These are phyloP conservation scores for Pyrrhia umbra DNA, from an alignment of 2,888 invertebrate species.

Conservation along the genomic window DNA sequence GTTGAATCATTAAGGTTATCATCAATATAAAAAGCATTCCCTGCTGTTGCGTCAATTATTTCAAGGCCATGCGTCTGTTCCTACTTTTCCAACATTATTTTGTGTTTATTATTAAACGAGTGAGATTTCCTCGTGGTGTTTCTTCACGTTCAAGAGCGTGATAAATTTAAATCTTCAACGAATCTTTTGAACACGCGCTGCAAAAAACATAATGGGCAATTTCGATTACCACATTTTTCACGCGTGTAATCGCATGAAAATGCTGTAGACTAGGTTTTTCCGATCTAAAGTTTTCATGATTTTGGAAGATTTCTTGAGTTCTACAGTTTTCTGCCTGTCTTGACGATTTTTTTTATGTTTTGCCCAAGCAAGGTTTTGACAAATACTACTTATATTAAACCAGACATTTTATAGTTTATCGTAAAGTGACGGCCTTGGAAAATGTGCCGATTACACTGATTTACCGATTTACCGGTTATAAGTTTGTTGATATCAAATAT, in stretches of 20 bases:
- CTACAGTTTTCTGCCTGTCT: background rate
- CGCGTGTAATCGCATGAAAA: background rate
- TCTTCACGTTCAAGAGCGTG: constrained; percentile 23
- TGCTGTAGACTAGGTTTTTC: background rate
- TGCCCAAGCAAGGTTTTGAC: constrained; percentile 1
- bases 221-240: background rate
- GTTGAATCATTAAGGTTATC: constrained; percentile 27
- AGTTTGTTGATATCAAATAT: constrained; percentile 26
- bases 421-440: constrained; percentile 26
- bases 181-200: background rate
- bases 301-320: background rate
- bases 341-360: background rate
- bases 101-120: constrained; percentile 26
- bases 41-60: constrained; percentile 12
- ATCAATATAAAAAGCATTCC: constrained; percentile 1
- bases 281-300: too few relatives aligned
- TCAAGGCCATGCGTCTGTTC: constrained; percentile 7
- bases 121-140: constrained; percentile 29
- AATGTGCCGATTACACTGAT: constrained; percentile 2
- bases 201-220: background rate
- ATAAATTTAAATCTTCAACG: background rate
- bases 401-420: constrained; percentile 29
- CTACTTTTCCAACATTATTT: constrained; percentile 9
- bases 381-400: constrained; percentile 14
- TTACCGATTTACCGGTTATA: constrained; percentile 16